Evolutionary conservation across 23 tunicate species (phyloP).

Genomic region (Botrylloides violaceus): DNA sequence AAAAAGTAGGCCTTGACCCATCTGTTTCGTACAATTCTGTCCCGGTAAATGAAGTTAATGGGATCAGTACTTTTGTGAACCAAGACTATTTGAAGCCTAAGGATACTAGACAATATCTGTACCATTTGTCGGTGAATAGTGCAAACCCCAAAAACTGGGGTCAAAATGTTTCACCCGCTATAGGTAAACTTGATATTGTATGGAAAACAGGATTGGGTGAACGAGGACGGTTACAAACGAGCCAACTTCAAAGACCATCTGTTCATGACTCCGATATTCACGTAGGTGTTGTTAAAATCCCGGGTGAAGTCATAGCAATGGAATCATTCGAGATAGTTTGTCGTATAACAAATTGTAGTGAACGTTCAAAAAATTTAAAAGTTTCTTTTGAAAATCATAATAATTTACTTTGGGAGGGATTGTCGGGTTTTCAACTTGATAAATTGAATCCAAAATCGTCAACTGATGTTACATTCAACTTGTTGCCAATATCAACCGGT

Average conservation of each 20-base stretch:
- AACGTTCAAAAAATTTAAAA: slow-evolving; percentile 49
- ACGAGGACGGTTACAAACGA: slow-evolving; percentile 85
- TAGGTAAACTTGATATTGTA: slow-evolving; percentile 86
- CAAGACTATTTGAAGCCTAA: slow-evolving; percentile 75
- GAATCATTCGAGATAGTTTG: slow-evolving; percentile 51
- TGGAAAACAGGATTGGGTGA: slow-evolving; percentile 93
- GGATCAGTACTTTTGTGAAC: slow-evolving; percentile 36
- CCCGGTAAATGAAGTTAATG: slow-evolving; percentile 28
- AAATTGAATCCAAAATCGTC: slow-evolving; percentile 37
- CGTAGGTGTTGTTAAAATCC: slow-evolving; percentile 38
- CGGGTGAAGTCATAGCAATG: slow-evolving; percentile 27
- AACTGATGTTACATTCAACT: slow-evolving; percentile 16
- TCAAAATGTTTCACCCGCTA: slow-evolving; percentile 49
- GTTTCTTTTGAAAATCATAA: slow-evolving; percentile 45
- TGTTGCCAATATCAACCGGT: slow-evolving; percentile 59
- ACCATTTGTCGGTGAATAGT: slow-evolving; percentile 49
- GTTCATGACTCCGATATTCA: slow-evolving; percentile 34
- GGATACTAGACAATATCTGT: slow-evolving; percentile 76
- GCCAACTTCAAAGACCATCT: slow-evolving; percentile 85
- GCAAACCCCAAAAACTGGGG: slow-evolving; percentile 21
- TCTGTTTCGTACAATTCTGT: slow-evolving; percentile 43
- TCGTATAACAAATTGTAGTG: slow-evolving; percentile 71
- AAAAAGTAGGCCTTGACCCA: slow-evolving; percentile 81
- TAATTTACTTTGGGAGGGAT: slow-evolving; percentile 59
- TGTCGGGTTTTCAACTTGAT: slow-evolving; percentile 41